A percentile compares a stretch with the other conserved stretches of the same genome.
Conservation (phyloP, 2,888 invertebrate genomes). For the Sphaerophoria taeniata region DNA sequence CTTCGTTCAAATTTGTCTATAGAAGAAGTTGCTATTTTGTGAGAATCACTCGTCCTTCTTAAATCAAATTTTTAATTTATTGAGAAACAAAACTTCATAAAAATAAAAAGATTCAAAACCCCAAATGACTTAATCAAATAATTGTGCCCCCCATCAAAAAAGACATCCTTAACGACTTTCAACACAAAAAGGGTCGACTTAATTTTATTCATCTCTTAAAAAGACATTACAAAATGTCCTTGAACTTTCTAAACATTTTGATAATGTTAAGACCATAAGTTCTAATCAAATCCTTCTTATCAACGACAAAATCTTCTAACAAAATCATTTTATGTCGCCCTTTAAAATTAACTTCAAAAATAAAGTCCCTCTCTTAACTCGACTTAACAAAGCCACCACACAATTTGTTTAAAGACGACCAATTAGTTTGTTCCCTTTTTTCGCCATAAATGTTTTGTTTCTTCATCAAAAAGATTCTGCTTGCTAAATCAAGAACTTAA, state of each 20-base stretch:
- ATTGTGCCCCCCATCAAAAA: neutral
- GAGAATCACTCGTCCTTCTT: too few species aligned
- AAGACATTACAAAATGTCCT: neutral
- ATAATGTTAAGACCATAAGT: neutral
- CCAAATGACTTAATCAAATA: neutral
- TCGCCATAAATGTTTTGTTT: neutral
- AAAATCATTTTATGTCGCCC: constrained; percentile 3
- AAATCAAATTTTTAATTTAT: too few species aligned
- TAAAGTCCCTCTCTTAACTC: neutral
- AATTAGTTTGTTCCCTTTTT: constrained; percentile 14
- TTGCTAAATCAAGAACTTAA: constrained; percentile 30
- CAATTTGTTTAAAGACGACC: constrained; percentile 23
- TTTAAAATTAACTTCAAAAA: constrained; percentile 11
- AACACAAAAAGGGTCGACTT: neutral
- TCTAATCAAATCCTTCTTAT: constrained; percentile 5
- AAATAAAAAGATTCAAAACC: neutral
- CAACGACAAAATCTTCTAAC: neutral
- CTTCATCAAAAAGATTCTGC: constrained; percentile 10
- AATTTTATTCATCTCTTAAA: neutral
- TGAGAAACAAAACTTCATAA: neutral
- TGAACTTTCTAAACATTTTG: neutral
- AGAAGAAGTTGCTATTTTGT: too few species aligned
- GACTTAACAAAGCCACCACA: constrained; percentile 6
- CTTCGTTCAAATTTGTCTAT: too few species aligned
- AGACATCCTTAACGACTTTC: neutral